phyloP scores from a whole-genome alignment of 30 jellyfish, hydroid and myxozoan species.

The Morbakka virulenta region DNA sequence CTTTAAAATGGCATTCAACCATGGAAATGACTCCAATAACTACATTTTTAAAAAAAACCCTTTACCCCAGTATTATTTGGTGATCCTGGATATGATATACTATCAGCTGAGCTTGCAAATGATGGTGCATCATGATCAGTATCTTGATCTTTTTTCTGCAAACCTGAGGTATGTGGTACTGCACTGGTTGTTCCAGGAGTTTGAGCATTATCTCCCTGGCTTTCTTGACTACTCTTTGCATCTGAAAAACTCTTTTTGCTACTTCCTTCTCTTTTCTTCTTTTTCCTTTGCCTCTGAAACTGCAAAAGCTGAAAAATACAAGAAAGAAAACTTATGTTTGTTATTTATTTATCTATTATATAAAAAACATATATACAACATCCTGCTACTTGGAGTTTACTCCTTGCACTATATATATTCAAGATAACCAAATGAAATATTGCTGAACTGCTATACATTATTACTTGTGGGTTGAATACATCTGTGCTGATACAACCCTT shows the following conservation, averaged over 20 bases:
- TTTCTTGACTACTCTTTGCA: background rate
- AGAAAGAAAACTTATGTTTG: background rate
- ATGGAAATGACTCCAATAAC: background rate
- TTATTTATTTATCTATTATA: too few relatives aligned
- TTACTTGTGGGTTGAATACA: too few relatives aligned
- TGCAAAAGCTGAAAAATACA: background rate
- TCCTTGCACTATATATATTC: too few relatives aligned
- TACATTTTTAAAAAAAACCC: background rate
- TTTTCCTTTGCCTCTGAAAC: background rate
- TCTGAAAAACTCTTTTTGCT: background rate
- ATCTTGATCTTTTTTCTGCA: conserved; percentile 54
- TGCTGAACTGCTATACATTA: too few relatives aligned
- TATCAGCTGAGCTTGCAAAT: conserved; percentile 49
- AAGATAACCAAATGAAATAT: too few relatives aligned
- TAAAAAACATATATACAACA: too few relatives aligned
- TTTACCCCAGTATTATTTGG: conserved; percentile 61
- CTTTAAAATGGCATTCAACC: background rate
- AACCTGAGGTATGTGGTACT: background rate
- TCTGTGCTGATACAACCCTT: too few relatives aligned
- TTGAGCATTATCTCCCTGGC: background rate
- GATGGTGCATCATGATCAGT: conserved; percentile 78
- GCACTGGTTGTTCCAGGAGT: background rate
- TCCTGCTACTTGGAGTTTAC: too few relatives aligned
- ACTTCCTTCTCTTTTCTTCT: background rate
- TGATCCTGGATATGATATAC: conserved; percentile 47